Evolutionary conservation across 2,888 invertebrate genomes (phyloP).

Genomic region (Masnerella sp.): DNA sequence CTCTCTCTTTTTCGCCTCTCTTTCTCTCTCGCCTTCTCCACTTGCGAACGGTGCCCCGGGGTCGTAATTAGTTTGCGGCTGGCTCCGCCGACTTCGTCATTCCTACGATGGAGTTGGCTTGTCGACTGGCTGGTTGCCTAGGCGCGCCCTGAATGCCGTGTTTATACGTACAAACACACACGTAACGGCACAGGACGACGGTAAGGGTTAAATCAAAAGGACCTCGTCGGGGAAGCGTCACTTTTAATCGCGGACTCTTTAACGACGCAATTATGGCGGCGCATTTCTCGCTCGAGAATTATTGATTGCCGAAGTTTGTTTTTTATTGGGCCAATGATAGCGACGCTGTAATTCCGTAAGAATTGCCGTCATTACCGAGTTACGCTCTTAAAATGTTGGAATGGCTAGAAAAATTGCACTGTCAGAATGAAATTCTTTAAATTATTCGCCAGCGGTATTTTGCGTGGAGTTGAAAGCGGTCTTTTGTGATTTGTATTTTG

Average conservation of each 20-base stretch:
- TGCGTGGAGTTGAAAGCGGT: too few relatives aligned
- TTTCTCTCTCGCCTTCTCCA: slow-evolving; percentile 17
- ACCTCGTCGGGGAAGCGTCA: slow-evolving; percentile 37
- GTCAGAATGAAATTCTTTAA: too few relatives aligned
- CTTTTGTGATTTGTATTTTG: too few relatives aligned
- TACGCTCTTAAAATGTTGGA: too few relatives aligned
- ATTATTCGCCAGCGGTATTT: too few relatives aligned
- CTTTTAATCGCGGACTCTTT: slow-evolving; percentile 47
- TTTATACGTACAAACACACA: slow-evolving; percentile 38
- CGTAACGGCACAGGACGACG: slow-evolving; percentile 48
- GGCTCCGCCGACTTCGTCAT: slow-evolving; percentile 58
- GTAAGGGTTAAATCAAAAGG: slow-evolving; percentile 46
- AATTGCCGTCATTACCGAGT: slow-evolving; percentile 34
- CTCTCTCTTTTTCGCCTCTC: slow-evolving; percentile 3
- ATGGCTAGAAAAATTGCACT: too few relatives aligned
- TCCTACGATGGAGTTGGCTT: slow-evolving; percentile 54
- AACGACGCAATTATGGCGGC: slow-evolving; percentile 38
- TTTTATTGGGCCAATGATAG: slow-evolving; percentile 33
- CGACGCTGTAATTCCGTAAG: slow-evolving; percentile 35
- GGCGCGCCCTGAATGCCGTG: slow-evolving; percentile 53
- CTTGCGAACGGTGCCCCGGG: slow-evolving; percentile 57
- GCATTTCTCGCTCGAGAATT: slow-evolving; percentile 9
- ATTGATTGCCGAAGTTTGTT: slow-evolving; percentile 41
- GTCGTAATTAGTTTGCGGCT: slow-evolving; percentile 63
- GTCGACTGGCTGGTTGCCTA: slow-evolving; percentile 61